Evolutionary conservation across 2,888 invertebrate genomes (phyloP).

Genomic region (Sinotaia quadrata): DNA sequence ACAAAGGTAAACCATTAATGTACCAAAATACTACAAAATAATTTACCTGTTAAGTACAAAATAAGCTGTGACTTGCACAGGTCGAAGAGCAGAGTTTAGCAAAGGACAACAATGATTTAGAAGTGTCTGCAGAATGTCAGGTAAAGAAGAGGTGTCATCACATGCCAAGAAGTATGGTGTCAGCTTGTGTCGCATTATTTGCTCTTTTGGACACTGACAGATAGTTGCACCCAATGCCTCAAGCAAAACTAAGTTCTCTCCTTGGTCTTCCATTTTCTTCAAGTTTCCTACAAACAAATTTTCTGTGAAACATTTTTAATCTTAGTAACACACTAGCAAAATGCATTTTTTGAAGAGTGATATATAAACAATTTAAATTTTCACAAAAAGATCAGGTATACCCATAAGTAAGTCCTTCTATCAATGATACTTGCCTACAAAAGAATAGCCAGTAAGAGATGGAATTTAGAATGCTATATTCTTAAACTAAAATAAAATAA

Average conservation of each 20-base stretch:
- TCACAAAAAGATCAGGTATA: too few species aligned
- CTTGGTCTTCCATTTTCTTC: not conserved
- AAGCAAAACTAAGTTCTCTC: constrained; percentile 35
- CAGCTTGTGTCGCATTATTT: constrained; percentile 58
- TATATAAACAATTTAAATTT: too few species aligned
- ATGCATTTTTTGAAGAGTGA: too few species aligned
- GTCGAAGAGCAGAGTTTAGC: constrained; percentile 47
- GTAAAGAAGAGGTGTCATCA: constrained; percentile 55
- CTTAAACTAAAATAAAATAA: too few species aligned
- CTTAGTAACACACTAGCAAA: too few species aligned
- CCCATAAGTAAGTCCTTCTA: too few species aligned
- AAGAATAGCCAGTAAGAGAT: too few species aligned
- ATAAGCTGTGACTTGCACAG: constrained; percentile 64
- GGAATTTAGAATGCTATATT: too few species aligned
- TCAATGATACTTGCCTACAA: too few species aligned
- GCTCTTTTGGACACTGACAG: constrained; percentile 51
- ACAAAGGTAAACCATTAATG: not conserved
- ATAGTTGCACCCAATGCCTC: constrained; percentile 47
- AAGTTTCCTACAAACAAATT: too few species aligned
- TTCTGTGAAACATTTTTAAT: too few species aligned
- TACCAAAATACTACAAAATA: not conserved
- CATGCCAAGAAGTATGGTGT: constrained; percentile 63
- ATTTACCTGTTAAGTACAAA: constrained; percentile 57
- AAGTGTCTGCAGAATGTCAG: constrained; percentile 65
- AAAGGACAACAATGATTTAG: constrained; percentile 68